Evolutionary conservation across 2,113 vertebrate species (phyloP).

Genomic region (Neodon shergylaensis): DNA sequence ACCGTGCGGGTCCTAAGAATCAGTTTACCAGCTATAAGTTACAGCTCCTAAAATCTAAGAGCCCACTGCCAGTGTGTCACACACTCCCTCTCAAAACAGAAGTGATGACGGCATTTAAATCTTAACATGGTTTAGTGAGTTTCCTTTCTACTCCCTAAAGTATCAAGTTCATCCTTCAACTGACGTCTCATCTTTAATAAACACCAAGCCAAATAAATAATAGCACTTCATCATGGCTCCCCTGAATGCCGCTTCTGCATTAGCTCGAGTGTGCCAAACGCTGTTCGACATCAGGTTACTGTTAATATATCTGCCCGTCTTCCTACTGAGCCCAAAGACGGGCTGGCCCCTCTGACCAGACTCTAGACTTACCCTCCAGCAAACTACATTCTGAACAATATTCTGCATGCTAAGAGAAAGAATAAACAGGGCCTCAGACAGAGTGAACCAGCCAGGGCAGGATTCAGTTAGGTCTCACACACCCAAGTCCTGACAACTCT

Average conservation of each 20-base stretch:
- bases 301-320: neutral
- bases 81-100: neutral
- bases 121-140: neutral
- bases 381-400: neutral
- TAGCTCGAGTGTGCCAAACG: neutral
- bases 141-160: neutral
- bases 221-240: neutral
- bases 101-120: neutral
- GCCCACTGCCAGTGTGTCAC: neutral
- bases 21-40: neutral
- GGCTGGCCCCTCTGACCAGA: neutral
- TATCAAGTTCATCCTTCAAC: neutral
- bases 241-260: neutral
- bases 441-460: neutral
- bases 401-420: neutral
- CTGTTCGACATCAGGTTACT: neutral
- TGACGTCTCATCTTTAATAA: neutral
- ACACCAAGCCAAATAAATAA: neutral
- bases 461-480: neutral
- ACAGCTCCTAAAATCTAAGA: neutral
- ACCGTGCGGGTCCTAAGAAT: neutral
- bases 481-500: neutral
- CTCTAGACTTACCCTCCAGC: conserved; percentile 1
- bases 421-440: neutral
- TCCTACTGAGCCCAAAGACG: neutral